A percentile compares a stretch with the other conserved stretches of the same genome.
Evolutionary conservation across 1,140 invertebrate genomes (phyloP).

Genomic region (Trachymyrmex septentrionalis): DNA sequence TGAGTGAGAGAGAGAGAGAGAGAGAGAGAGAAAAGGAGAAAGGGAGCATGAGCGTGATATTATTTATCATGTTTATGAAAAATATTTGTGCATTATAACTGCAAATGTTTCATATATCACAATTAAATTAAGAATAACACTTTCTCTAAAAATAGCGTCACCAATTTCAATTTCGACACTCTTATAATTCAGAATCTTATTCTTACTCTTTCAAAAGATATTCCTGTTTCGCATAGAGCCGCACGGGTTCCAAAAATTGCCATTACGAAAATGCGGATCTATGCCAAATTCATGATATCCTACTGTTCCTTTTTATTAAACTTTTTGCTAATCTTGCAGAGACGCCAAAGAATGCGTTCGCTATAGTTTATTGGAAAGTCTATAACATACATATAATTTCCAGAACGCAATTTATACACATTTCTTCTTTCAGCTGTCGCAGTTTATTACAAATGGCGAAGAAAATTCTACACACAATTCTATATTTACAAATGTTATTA

Average conservation of each 20-base stretch:
- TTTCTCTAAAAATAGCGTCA: constrained; percentile 30
- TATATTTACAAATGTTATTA: background rate
- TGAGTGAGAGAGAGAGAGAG: background rate
- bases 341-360: constrained; percentile 53
- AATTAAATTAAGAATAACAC: constrained; percentile 39
- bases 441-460: background rate
- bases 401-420: constrained; percentile 20
- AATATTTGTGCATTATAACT: background rate
- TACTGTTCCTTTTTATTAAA: constrained; percentile 59
- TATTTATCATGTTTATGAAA: background rate
- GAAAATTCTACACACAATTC: background rate
- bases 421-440: constrained; percentile 14
- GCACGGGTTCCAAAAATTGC: constrained; percentile 20
- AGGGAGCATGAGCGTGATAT: background rate
- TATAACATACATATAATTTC: constrained; percentile 19
- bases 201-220: constrained; percentile 41
- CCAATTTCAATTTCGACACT: constrained; percentile 42
- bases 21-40: background rate
- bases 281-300: constrained; percentile 35
- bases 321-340: constrained; percentile 53
- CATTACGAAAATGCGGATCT: constrained; percentile 55
- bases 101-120: background rate
- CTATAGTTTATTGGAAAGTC: constrained; percentile 32
- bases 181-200: constrained; percentile 26
- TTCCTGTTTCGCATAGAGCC: constrained; percentile 39